These are phyloP conservation scores for Exephanes ischioxanthus DNA, from an alignment of 2,888 invertebrate genomes.

Conservation along the genomic window DNA sequence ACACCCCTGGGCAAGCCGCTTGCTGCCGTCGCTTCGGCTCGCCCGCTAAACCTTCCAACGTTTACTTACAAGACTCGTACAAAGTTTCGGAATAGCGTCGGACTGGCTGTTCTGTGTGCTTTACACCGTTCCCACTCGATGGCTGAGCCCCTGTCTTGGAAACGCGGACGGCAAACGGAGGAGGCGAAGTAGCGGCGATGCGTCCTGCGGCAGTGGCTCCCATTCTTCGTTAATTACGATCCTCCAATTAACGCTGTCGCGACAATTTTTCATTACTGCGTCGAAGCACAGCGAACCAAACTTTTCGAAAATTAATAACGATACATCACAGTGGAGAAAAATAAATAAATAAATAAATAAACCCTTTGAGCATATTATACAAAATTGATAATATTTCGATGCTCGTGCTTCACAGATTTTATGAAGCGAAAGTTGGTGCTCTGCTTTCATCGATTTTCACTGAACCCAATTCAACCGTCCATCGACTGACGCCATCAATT, in stretches of 20 bases:
- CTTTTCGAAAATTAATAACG: background rate
- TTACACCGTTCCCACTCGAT: conserved; percentile 50
- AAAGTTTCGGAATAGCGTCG: conserved; percentile 66
- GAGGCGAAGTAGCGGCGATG: conserved; percentile 68
- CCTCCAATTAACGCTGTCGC: background rate
- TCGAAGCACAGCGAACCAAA: background rate
- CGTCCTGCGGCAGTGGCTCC: conserved; percentile 61
- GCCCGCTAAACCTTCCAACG: conserved; percentile 66
- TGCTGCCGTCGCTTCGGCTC: conserved; percentile 64
- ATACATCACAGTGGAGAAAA: too few relatives aligned
- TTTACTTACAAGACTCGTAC: conserved; percentile 68
- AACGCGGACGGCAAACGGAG: conserved; percentile 57
- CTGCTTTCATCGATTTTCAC: background rate
- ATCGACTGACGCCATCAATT: background rate
- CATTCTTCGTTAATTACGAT: conserved; percentile 27
- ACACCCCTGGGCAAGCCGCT: conserved; percentile 51
- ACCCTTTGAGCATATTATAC: background rate
- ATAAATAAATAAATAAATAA: background rate
- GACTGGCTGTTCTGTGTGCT: conserved; percentile 31
- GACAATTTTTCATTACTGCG: background rate
- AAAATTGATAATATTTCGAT: background rate
- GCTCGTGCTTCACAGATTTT: background rate
- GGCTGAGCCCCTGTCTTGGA: conserved; percentile 66
- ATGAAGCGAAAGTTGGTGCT: background rate
- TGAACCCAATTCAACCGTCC: background rate